Percentiles rank a stretch among this genome's conserved stretches.
These are phyloP conservation scores for Neodiprion lecontei DNA, from an alignment of 1,140 invertebrate species.

Conservation along the genomic window DNA sequence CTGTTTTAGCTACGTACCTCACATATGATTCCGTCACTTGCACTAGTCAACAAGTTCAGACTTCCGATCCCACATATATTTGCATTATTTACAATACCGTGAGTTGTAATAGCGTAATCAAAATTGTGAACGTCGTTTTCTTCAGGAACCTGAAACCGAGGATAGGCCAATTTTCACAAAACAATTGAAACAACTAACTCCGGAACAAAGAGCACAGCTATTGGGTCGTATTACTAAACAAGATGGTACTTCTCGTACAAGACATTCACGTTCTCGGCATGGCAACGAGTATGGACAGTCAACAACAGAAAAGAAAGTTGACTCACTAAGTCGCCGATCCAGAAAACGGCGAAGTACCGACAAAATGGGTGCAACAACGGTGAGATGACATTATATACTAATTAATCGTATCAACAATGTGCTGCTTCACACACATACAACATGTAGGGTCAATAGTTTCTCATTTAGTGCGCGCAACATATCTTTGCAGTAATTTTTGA, in stretches of 20 bases:
- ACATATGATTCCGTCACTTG: no score
- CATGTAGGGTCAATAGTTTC: no score
- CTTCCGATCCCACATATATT: no score
- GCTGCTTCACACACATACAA: no score
- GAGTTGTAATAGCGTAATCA: no score
- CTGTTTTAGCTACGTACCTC: no score
- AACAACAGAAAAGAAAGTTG: conserved; percentile 48
- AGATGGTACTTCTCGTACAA: conserved; percentile 37
- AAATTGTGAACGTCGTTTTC: neutral
- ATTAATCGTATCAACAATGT: no score
- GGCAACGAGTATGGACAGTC: conserved; percentile 46
- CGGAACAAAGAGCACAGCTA: conserved; percentile 55
- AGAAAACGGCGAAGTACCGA: conserved; percentile 64
- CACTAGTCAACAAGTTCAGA: no score
- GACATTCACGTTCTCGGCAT: conserved; percentile 48
- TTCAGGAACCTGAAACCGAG: conserved; percentile 52
- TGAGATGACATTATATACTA: conserved; percentile 47
- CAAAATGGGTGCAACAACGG: conserved; percentile 63
- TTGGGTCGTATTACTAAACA: conserved; percentile 51
- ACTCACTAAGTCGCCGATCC: conserved; percentile 50
- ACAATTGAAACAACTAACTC: conserved; percentile 53
- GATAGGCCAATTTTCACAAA: conserved; percentile 50
- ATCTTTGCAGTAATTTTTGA: no score
- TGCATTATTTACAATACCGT: no score
- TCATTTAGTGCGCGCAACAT: no score